Base-by-base conservation (phyloP, 2,888 invertebrate genomes). In the Linhomoeus sp. region DNA sequence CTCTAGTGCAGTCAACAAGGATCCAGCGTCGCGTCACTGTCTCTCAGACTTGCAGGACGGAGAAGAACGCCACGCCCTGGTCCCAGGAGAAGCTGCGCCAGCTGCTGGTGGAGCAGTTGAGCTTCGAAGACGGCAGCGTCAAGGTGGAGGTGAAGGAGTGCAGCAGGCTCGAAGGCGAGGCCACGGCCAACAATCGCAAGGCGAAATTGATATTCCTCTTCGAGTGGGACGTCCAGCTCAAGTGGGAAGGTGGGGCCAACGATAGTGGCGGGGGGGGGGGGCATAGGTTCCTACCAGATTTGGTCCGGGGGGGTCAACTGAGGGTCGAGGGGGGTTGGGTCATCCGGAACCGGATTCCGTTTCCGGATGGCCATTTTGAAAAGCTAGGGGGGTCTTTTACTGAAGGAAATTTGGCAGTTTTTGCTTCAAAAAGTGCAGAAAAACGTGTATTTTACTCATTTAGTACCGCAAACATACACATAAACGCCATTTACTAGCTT, bases 131-230 rank as follows among this genome's bases (percentile, higher is more conserved):
- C 12, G 43, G 33, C 9, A 14, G 19, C 2, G 3, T 29, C 3
- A 33, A 7, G 19, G 43, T 43, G 37, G 17, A 19, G 12, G 75
- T 94, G 43, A 76, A 75, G 1, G 80, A 82, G 57, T 70, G 92
- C 39, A 80, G 82, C 38, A 84, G 80, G 65, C 76, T 83, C 46
- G 83, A 83, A 49, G 97, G 97, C 0, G 97, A 99, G 69, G 97
- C 97, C 0, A 80, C 83, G 3, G 92, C 83, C 0, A 97, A 87
- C 67, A 99, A 97, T 68, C 77, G 97, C 55, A 97, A 99, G 76
- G 94, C 88, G 45, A 99, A 97, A 68, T 72, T 99, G 53, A 97
- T 99, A 66, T 92, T 92, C 69, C 92, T 99, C 68, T 99, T 90
- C 68, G 97, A 99, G 67, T 97, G 94, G 94, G 80, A 82, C 55